Base-by-base conservation (phyloP, 2,888 invertebrate species). In the Drosophila bunnanda region DNA sequence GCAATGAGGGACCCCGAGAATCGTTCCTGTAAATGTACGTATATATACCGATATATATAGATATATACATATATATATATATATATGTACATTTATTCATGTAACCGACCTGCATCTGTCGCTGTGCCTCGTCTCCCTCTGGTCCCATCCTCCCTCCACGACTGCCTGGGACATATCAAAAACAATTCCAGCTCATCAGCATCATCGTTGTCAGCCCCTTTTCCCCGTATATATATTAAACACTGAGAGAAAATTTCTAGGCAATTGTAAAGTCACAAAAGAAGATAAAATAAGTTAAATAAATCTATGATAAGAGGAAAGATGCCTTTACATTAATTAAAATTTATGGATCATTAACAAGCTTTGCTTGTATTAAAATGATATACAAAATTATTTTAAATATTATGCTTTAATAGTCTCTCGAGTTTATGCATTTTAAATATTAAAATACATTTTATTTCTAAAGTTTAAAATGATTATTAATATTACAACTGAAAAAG, bases 121-220 rank as follows among this genome's bases (percentile, higher is more conserved):
- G 50, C 38, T 61, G 39, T 30, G 60, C 43, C 52, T 50, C 53
- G 39, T 46, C 32, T 53, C 70, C 59, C 71, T 70, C 38, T 56
- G 48, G 46, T 55, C 54, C 58, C 56, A 36, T 43, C 57, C 55
- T 43, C 44, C 66, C 54, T 46, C 30, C 38, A 38, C 56, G 48
- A 65, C 58, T 71, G 65, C 60, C 58, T 62, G 70, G 68, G 68
- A 81, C 87, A 81, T 82, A 88, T 82, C 82, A 82, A 82, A 82
- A 82, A 88, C 88, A 88, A 82, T 82, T 82, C 88, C 56, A 73
- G 85, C 90, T 88, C 88, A 89, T 88, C 90, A 89, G 88, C 88
- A 82, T 87, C 88, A 80, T 83, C 83, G 71, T 57, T 70, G 71
- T 78, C 83, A 78, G 70, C 72, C 75, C 82, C 58, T 50, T 62